Conservation (phyloP, 2,888 invertebrate species). For the Sinelater perroti region DNA sequence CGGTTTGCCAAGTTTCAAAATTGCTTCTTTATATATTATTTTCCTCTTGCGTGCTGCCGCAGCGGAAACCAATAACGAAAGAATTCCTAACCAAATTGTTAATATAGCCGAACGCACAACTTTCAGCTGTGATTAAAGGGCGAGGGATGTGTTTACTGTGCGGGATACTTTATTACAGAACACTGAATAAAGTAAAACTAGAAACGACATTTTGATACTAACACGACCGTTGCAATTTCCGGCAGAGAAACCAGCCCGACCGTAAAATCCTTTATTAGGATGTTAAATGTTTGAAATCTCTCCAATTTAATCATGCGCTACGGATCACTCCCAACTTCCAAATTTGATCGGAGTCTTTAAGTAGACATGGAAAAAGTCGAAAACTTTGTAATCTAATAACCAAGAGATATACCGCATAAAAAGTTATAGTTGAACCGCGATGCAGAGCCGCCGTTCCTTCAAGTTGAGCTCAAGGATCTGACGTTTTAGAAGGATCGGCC, state of each 20-base stretch:
- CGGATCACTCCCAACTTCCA: background rate
- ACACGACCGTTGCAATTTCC: no score
- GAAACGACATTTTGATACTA: no score
- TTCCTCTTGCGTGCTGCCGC: constrained; percentile 9
- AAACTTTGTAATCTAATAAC: constrained; percentile 1
- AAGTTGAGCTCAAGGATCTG: constrained; percentile 2
- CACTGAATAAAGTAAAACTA: no score
- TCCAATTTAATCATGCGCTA: background rate
- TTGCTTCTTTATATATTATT: constrained; percentile 15
- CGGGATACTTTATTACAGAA: no score
- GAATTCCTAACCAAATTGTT: constrained; percentile 13
- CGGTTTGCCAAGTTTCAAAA: constrained; percentile 8
- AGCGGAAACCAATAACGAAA: constrained; percentile 8
- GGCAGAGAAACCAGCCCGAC: no score
- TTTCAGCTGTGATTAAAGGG: no score
- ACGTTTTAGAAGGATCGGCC: background rate
- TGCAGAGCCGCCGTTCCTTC: background rate
- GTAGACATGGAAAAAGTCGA: background rate
- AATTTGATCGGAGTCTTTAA: background rate
- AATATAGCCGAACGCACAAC: constrained; percentile 7
- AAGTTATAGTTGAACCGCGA: constrained; percentile 2
- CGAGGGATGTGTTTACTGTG: no score
- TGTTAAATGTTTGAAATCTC: background rate
- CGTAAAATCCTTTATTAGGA: no score
- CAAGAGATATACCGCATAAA: background rate